Evolutionary conservation across 2,888 invertebrate species (phyloP).

Genomic region (Pandemis heparana): DNA sequence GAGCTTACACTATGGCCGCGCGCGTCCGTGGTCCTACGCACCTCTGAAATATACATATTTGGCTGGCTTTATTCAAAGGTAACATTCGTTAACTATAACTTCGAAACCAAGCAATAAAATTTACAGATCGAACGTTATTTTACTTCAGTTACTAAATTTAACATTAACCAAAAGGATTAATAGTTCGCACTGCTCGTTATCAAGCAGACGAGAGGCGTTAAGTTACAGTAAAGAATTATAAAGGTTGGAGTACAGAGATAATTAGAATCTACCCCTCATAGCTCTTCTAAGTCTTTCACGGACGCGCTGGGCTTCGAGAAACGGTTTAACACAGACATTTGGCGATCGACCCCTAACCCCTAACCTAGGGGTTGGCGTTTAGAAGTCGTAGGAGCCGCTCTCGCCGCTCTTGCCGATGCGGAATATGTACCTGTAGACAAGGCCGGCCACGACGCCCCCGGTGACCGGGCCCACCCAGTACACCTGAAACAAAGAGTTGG

Average conservation of each 20-base stretch:
- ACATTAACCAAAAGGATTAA: too few species aligned
- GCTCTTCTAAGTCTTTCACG: background rate
- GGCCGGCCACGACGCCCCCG: slow-evolving; percentile 90
- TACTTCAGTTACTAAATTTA: background rate
- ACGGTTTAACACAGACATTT: slow-evolving; percentile 6
- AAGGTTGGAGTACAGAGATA: too few species aligned
- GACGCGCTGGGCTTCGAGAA: slow-evolving; percentile 15
- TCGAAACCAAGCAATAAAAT: background rate
- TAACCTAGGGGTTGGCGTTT: slow-evolving; percentile 48
- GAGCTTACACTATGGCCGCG: slow-evolving; percentile 52
- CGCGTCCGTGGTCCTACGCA: background rate
- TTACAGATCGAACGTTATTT: background rate
- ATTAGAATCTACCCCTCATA: too few species aligned
- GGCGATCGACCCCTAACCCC: background rate
- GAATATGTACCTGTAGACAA: slow-evolving; percentile 90
- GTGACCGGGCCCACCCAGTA: slow-evolving; percentile 95
- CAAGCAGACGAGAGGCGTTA: too few species aligned
- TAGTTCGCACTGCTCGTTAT: too few species aligned
- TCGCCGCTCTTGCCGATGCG: slow-evolving; percentile 90
- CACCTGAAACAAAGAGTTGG: slow-evolving; percentile 78
- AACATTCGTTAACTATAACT: background rate
- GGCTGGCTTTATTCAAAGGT: too few species aligned
- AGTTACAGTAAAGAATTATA: too few species aligned
- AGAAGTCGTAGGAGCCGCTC: slow-evolving; percentile 92
- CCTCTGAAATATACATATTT: background rate